These are phyloP conservation scores for Lepilemur septentrionalis DNA, from an alignment of 2,797 vertebrate genomes.

Conservation along the genomic window DNA sequence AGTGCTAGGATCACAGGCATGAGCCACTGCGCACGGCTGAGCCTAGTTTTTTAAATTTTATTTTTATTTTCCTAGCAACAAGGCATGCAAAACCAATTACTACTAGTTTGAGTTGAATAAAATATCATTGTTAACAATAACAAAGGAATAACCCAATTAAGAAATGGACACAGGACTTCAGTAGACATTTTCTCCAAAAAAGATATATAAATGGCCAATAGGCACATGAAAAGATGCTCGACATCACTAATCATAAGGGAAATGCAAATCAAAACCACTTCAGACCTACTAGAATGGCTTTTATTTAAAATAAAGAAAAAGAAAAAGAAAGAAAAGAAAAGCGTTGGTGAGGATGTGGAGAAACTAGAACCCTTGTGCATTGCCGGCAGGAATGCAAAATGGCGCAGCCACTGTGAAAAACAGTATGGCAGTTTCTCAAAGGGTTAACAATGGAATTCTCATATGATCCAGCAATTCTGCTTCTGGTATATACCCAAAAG, in stretches of 20 bases:
- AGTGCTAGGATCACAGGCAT: no score
- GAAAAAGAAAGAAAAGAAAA: not conserved
- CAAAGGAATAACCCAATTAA: constrained; percentile 25
- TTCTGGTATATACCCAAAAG: not conserved
- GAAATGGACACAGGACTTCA: not conserved
- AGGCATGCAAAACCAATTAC: constrained; percentile 1
- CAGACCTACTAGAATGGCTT: not conserved
- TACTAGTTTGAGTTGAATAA: not conserved
- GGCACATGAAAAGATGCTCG: not conserved
- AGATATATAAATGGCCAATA: not conserved
- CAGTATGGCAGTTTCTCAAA: not conserved
- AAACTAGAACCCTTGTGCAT: not conserved
- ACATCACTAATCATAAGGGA: not conserved
- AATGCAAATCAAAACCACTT: not conserved
- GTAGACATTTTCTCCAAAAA: constrained; percentile 17
- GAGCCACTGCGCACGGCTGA: not conserved
- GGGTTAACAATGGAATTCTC: not conserved
- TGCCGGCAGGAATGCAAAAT: not conserved
- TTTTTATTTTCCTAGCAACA: not conserved
- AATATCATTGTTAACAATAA: not conserved
- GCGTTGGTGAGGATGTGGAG: not conserved
- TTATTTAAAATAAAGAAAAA: not conserved
- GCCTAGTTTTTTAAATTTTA: not conserved
- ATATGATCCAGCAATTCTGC: not conserved
- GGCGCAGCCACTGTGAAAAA: not conserved